Conservation (phyloP, 92 coral and sea anemone genomes). For the Muricea muricata region DNA sequence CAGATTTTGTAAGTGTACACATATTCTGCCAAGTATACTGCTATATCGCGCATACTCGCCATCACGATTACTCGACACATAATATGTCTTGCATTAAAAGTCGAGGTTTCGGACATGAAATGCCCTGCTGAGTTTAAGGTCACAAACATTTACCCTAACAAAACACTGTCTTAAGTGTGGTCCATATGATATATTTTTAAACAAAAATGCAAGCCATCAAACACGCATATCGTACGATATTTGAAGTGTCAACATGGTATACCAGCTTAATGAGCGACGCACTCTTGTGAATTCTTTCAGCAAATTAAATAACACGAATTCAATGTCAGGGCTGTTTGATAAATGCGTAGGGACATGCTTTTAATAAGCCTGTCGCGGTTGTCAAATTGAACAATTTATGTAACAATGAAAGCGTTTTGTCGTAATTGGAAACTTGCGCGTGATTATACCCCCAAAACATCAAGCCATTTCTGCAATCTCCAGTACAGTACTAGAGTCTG, state of each 20-base stretch:
- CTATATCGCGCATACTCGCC: background rate
- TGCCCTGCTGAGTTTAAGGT: constrained; percentile 8
- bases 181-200: background rate
- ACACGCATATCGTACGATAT: background rate
- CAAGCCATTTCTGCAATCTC: no score
- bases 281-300: background rate
- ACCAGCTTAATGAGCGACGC: background rate
- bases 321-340: background rate
- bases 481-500: no score
- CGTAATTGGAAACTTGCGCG: no score
- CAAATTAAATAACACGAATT: background rate
- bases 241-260: background rate
- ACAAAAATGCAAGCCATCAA: background rate
- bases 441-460: no score
- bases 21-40: background rate
- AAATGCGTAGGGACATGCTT: background rate
- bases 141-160: background rate
- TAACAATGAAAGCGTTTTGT: background rate
- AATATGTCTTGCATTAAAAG: background rate
- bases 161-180: background rate
- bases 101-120: background rate
- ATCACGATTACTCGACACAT: no score
- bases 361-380: background rate
- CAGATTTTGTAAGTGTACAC: no score
- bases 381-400: background rate